A percentile compares a stretch with the other conserved stretches of the same genome.
Evolutionary conservation across 2,888 invertebrate genomes (phyloP).

Genomic region (Eurytoma californica): DNA sequence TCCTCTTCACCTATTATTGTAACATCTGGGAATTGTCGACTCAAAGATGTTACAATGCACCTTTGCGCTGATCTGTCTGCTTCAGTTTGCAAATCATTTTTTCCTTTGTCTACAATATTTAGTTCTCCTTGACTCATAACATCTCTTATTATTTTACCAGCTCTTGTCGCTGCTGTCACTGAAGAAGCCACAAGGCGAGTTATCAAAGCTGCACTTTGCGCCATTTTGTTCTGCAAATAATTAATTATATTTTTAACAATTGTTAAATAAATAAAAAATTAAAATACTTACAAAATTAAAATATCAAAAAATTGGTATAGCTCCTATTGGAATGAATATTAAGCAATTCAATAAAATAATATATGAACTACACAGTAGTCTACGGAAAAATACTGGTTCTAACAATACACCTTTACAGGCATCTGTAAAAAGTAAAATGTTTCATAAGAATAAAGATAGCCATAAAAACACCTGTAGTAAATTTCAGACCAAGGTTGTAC

Average conservation of each 20-base stretch:
- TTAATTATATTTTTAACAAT: slow-evolving; percentile 7
- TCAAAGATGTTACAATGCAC: slow-evolving; percentile 92
- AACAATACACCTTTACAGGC: background rate
- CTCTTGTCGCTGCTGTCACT: slow-evolving; percentile 86
- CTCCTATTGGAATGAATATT: background rate
- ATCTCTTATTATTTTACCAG: slow-evolving; percentile 93
- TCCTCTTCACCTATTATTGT: slow-evolving; percentile 96
- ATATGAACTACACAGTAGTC: background rate
- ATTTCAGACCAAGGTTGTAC: background rate
- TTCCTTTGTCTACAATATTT: slow-evolving; percentile 94
- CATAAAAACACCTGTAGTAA: slow-evolving; percentile 1
- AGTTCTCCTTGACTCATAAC: slow-evolving; percentile 92
- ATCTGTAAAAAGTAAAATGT: slow-evolving; percentile 5
- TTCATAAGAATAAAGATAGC: slow-evolving; percentile 6
- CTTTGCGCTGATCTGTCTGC: slow-evolving; percentile 97
- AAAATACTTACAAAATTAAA: background rate
- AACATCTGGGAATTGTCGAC: slow-evolving; percentile 87
- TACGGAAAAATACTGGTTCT: background rate
- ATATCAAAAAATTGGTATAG: background rate
- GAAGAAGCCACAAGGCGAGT: slow-evolving; percentile 86
- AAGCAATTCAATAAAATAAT: background rate
- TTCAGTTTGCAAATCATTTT: slow-evolving; percentile 97
- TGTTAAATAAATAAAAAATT: background rate
- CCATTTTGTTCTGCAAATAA: slow-evolving; percentile 75
- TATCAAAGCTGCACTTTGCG: slow-evolving; percentile 81